phyloP scores from a whole-genome alignment of 2,113 vertebrate genomes.

The Manacus vitellinus region DNA sequence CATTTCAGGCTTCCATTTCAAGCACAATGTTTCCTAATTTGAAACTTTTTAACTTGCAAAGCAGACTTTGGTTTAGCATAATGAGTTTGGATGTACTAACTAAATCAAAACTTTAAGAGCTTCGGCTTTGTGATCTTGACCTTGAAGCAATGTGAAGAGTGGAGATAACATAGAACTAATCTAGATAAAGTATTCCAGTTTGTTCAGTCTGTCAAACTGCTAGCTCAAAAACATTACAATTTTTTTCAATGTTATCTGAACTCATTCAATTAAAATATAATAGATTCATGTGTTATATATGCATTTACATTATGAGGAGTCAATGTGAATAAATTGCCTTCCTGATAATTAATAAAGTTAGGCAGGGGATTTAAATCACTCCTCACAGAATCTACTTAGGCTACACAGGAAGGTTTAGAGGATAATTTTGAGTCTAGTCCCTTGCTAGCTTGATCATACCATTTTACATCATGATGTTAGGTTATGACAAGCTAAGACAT shows the following conservation, averaged over 20 bases:
- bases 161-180: neutral
- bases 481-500: neutral
- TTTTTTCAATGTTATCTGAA: neutral
- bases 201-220: neutral
- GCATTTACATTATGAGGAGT: neutral
- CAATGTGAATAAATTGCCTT: conserved; percentile 1
- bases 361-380: neutral
- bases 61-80: neutral
- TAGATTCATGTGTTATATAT: neutral
- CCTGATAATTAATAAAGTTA: conserved; percentile 14
- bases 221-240: neutral
- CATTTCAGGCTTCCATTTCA: neutral
- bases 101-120: neutral
- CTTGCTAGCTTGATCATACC: neutral
- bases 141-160: neutral
- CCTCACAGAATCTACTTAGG: neutral
- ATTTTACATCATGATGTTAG: neutral
- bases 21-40: neutral
- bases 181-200: neutral
- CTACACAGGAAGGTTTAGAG: neutral
- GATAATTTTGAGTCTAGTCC: neutral
- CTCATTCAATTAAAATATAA: neutral
- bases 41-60: neutral
- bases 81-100: neutral
- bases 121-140: neutral